A percentile compares a stretch with the other conserved stretches of the same genome.
Evolutionary conservation across 2,888 invertebrate genomes (phyloP).

Genomic region (Pyralis farinalis): DNA sequence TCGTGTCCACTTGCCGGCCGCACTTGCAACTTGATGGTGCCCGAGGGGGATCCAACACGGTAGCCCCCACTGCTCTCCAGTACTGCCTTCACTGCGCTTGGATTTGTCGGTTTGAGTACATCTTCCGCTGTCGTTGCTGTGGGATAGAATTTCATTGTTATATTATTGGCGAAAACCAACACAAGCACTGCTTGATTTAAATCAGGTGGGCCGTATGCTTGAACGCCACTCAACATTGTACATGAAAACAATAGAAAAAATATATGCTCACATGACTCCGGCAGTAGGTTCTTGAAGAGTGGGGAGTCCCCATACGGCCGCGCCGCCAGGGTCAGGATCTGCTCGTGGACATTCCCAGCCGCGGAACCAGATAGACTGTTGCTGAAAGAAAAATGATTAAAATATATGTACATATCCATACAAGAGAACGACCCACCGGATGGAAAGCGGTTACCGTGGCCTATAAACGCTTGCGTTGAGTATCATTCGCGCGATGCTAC

Average conservation of each 20-base stretch:
- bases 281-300: conserved; percentile 87
- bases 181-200: no score
- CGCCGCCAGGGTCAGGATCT: conserved; percentile 87
- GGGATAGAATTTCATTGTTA: no score
- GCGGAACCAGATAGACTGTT: conserved; percentile 37
- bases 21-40: conserved; percentile 35
- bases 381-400: conserved; percentile 16
- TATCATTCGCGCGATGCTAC: no score
- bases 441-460: no score
- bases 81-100: conserved; percentile 84
- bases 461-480: no score
- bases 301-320: conserved; percentile 94
- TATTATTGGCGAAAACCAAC: no score
- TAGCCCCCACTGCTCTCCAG: conserved; percentile 64
- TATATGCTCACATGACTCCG: conserved; percentile 60
- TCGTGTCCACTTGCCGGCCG: conserved; percentile 73
- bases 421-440: no score
- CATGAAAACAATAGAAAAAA: no score
- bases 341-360: conserved; percentile 82
- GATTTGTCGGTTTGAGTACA: conserved; percentile 86
- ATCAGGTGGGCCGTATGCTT: no score
- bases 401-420: no score
- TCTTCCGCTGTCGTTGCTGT: conserved; percentile 64
- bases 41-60: conserved; percentile 49
- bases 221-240: no score